These are phyloP conservation scores for Eubucco bourcierii DNA, from an alignment of 2,113 vertebrate genomes.

Conservation along the genomic window DNA sequence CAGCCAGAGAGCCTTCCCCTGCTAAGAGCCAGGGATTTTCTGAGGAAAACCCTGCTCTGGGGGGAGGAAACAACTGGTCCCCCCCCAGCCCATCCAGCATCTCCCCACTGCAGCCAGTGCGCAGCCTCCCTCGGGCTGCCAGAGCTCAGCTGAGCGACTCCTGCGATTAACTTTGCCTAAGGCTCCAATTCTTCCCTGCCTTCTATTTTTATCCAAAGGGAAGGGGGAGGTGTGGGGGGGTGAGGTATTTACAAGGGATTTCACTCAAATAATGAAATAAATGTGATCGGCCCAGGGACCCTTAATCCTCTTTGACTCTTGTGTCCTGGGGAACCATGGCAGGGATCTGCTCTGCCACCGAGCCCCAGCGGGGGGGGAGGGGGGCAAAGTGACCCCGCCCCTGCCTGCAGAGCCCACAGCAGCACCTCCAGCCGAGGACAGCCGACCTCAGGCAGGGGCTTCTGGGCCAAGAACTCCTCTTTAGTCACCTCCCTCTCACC, in stretches of 20 bases:
- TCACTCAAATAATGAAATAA: constrained; percentile 68
- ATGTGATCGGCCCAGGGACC: constrained; percentile 50
- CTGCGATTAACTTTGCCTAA: constrained; percentile 56
- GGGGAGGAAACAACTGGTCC: no score
- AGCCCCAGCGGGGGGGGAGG: not conserved
- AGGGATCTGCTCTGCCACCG: not conserved
- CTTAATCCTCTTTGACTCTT: constrained; percentile 66
- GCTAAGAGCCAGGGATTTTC: not conserved
- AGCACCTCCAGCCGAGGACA: not conserved
- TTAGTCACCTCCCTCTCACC: not conserved
- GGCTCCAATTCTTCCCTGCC: constrained; percentile 53
- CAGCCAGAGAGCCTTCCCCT: not conserved
- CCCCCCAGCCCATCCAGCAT: not conserved
- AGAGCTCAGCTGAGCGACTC: constrained; percentile 26
- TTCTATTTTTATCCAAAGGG: constrained; percentile 61
- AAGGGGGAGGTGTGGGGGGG: not conserved
- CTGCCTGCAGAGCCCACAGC: not conserved
- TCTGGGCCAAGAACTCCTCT: not conserved
- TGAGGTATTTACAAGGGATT: constrained; percentile 56
- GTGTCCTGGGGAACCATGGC: not conserved
- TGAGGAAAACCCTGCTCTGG: not conserved
- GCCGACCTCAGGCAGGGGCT: not conserved
- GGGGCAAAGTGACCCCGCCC: not conserved
- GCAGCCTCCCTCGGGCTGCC: not conserved
- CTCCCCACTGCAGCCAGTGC: not conserved